Conservation (phyloP, 2,797 vertebrate genomes). For the Cynodonichthys magdalenae region DNA sequence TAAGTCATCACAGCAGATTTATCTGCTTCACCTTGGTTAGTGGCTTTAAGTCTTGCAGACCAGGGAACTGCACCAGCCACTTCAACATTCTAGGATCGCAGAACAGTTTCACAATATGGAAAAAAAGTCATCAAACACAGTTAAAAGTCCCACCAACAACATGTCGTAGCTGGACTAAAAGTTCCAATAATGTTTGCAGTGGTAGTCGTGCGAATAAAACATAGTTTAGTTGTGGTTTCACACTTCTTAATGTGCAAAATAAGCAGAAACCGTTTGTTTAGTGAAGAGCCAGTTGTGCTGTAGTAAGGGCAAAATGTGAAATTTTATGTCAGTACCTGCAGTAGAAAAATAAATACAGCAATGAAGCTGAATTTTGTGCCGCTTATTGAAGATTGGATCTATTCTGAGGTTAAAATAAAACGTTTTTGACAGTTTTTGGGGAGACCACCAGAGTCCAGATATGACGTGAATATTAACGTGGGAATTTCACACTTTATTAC, state of each 20-base stretch:
- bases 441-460: constrained; percentile 45
- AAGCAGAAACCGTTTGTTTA: too few species aligned
- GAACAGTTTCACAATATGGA: constrained; percentile 80
- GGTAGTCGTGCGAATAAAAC: constrained; percentile 5
- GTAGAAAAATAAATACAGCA: background rate
- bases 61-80: constrained; percentile 56
- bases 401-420: background rate
- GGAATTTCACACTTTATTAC: constrained; percentile 61
- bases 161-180: constrained; percentile 48
- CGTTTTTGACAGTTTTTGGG: background rate
- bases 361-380: background rate
- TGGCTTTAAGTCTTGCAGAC: constrained; percentile 58
- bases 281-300: too few species aligned
- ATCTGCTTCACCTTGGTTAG: constrained; percentile 45
- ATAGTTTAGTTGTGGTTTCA: background rate
- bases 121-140: constrained; percentile 57
- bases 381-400: background rate
- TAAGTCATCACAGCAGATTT: constrained; percentile 52
- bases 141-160: constrained; percentile 46
- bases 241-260: background rate
- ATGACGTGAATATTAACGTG: constrained; percentile 40
- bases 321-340: background rate
- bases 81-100: constrained; percentile 50
- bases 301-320: background rate
- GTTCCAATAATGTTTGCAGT: background rate